These are phyloP conservation scores for Eira barbara DNA, from an alignment of 2,113 vertebrate species.

Conservation along the genomic window DNA sequence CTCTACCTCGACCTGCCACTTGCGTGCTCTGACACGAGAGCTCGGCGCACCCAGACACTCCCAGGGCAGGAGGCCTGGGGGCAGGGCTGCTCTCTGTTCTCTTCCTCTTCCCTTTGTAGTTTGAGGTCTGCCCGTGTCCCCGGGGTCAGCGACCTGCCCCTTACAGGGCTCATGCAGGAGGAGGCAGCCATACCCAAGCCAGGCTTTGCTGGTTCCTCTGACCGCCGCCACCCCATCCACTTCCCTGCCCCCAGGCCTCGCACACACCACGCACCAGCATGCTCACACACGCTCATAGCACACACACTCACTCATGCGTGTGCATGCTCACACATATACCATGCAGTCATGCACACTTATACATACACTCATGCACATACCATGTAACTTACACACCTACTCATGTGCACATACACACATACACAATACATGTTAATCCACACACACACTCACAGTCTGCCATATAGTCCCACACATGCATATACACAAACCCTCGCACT, in stretches of 20 bases:
- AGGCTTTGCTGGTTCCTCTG: slow-evolving; percentile 43
- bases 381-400: neutral
- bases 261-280: neutral
- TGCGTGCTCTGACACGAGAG: slow-evolving; percentile 55
- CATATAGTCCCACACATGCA: too few relatives aligned
- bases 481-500: neutral
- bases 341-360: neutral
- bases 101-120: slow-evolving; percentile 6
- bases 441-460: too few relatives aligned
- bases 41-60: neutral
- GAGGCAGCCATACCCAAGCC: neutral
- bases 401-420: neutral
- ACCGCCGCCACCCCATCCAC: slow-evolving; percentile 31
- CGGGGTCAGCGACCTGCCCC: neutral
- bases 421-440: neutral
- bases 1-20: slow-evolving; percentile 54
- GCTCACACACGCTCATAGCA: neutral
- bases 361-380: too few relatives aligned
- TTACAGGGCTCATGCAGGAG: neutral
- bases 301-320: neutral
- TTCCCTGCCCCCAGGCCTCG: slow-evolving; percentile 16
- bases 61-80: fast-evolving
- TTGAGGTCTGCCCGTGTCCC: slow-evolving; percentile 37
- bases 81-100: slow-evolving; percentile 24
- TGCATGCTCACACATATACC: neutral